Evolutionary conservation across 2,797 vertebrate species (phyloP).

Genomic region (Spheniscus humboldti): DNA sequence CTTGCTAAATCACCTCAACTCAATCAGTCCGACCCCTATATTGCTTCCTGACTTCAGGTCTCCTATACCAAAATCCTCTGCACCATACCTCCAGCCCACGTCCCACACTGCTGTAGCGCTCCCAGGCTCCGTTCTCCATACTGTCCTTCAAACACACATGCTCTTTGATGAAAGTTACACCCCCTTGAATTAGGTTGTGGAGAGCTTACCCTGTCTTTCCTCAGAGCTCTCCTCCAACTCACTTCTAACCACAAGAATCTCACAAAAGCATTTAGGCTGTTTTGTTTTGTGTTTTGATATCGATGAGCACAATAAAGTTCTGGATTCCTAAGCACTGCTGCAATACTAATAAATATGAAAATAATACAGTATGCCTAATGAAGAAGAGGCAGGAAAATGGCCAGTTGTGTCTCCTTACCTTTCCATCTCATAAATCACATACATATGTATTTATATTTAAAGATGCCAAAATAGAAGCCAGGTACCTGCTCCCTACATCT

Average conservation of each 20-base stretch:
- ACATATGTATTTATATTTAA: neutral
- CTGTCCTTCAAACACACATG: neutral
- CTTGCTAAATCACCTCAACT: neutral
- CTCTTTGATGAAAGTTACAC: neutral
- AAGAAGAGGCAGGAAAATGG: neutral
- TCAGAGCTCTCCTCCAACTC: neutral
- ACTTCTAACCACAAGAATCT: neutral
- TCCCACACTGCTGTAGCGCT: fast-evolving
- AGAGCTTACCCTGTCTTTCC: neutral
- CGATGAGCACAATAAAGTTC: neutral
- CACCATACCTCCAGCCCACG: neutral
- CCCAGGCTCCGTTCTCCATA: neutral
- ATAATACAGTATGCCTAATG: neutral
- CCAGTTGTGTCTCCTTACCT: neutral
- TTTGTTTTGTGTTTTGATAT: neutral
- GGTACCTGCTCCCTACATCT: neutral
- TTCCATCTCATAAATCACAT: neutral
- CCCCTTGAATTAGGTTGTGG: neutral
- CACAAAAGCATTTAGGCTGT: neutral
- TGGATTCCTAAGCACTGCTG: neutral
- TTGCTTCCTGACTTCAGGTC: neutral
- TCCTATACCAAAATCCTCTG: neutral
- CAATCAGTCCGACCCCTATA: neutral
- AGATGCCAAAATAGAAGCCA: neutral
- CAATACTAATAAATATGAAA: neutral